Evolutionary conservation across 2,888 invertebrate species (phyloP), one percentile per base, ranked within the genome.

Genomic region (Diarsia mendica): DNA sequence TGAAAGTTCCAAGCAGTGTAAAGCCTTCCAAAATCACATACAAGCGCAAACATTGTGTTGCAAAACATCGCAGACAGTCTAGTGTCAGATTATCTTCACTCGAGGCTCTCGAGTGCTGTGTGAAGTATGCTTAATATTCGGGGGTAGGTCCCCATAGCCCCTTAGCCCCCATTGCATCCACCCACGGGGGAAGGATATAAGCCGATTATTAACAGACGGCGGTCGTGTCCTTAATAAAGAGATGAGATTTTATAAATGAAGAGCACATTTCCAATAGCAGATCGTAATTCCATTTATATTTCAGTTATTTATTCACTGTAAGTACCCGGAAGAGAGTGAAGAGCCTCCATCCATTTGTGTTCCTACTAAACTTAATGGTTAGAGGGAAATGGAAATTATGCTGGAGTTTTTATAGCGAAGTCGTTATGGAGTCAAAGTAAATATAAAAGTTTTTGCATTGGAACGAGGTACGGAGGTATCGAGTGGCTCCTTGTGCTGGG

Each of bases 161-260:
- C 71, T 58, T 39, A 49, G 49, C 15, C 67, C 74, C 80, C 68
- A 68, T 67, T 77, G 84, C 79, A 80, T 71, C 77, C 75, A 49
- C 83, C 61, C 77, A 79, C 85, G 83, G 83, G 84, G 87, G 89
- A 84, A 85, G 87, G 87, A 89, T 90, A 87, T 93, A 94, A 94
- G 92, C 93, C 91, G 93, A 94, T 94, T 94, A 94, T 90, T 88
- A 91, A 88, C 91, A 92, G 91, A 90, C 90, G 90, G 88, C 84
- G 87, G 89, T 87, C 88, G 88, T 89, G 86, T 90, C 89, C 89
- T 89, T 87, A 85, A 75, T 85, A 82, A 79, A 83, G 61, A 85
- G 72, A 83, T 75, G 80, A 80, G 72, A 85, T 85, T 81, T 82
- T 81, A 85, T 85, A 86, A 86, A 88, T 89, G 86, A 89, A 89